Evolutionary conservation across 2,113 vertebrate species (phyloP).

Genomic region (Lates calcarifer): DNA sequence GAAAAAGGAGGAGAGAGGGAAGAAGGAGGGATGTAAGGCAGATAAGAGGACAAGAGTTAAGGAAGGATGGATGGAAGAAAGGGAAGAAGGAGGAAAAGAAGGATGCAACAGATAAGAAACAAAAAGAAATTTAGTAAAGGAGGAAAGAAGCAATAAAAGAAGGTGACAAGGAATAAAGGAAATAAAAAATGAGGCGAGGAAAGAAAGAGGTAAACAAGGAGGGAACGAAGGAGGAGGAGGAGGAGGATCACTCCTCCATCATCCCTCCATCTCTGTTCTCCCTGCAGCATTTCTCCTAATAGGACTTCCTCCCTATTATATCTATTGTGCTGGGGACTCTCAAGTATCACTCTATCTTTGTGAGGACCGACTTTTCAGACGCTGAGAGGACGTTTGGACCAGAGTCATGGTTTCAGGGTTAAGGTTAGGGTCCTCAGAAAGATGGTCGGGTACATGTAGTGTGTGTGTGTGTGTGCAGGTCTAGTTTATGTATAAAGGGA

Average conservation of each 20-base stretch:
- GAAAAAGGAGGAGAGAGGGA: neutral
- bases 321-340: constrained; percentile 16
- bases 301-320: constrained; percentile 55
- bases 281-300: constrained; percentile 38
- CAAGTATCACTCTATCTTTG: neutral
- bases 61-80: neutral
- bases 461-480: no score
- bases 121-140: no score
- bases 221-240: neutral
- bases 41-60: no score
- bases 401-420: no score
- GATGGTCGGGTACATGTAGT: no score
- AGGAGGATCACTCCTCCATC: constrained; percentile 33
- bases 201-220: neutral
- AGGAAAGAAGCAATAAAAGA: no score
- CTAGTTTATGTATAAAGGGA: neutral
- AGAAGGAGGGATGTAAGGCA: no score
- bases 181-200: neutral
- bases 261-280: constrained; percentile 31
- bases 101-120: no score
- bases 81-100: neutral
- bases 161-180: neutral
- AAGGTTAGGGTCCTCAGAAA: neutral
- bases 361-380: neutral
- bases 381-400: neutral